Conservation (phyloP, 2,113 vertebrate species). For the Struthidea cinerea region DNA sequence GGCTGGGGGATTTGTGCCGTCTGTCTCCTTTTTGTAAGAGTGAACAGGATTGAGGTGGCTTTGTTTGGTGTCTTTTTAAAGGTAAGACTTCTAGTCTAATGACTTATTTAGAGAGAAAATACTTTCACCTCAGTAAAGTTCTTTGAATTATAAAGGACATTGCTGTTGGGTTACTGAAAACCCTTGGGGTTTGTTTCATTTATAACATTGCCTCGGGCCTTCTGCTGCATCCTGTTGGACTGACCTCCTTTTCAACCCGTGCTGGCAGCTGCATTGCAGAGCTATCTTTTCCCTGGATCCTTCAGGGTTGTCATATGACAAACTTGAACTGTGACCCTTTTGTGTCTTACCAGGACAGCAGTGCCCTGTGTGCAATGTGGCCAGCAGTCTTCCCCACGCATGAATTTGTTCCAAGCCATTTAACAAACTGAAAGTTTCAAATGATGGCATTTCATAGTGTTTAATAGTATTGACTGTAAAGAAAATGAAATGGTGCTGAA, state of each 20-base stretch:
- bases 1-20: background rate
- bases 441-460: slow-evolving; percentile 30
- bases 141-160: slow-evolving; percentile 77
- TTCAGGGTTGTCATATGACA: slow-evolving; percentile 78
- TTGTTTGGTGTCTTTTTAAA: slow-evolving; percentile 17
- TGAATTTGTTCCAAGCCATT: slow-evolving; percentile 43
- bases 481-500: slow-evolving; percentile 35
- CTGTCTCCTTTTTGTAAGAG: background rate
- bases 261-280: slow-evolving; percentile 77
- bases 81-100: slow-evolving; percentile 47
- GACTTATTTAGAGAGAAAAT: slow-evolving; percentile 57
- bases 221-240: slow-evolving; percentile 86
- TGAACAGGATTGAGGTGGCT: background rate
- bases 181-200: slow-evolving; percentile 89
- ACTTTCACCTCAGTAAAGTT: slow-evolving; percentile 69
- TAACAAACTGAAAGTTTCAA: slow-evolving; percentile 60
- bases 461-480: slow-evolving; percentile 45
- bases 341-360: slow-evolving; percentile 66
- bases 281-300: slow-evolving; percentile 70
- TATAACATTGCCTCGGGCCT: slow-evolving; percentile 78
- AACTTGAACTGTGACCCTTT: slow-evolving; percentile 80
- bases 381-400: slow-evolving; percentile 49
- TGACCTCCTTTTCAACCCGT: slow-evolving; percentile 90
- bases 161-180: slow-evolving; percentile 69
- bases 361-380: slow-evolving; percentile 51